These are phyloP conservation scores for Euplagia quadripunctaria DNA, from an alignment of 2,888 invertebrate species.

Conservation along the genomic window DNA sequence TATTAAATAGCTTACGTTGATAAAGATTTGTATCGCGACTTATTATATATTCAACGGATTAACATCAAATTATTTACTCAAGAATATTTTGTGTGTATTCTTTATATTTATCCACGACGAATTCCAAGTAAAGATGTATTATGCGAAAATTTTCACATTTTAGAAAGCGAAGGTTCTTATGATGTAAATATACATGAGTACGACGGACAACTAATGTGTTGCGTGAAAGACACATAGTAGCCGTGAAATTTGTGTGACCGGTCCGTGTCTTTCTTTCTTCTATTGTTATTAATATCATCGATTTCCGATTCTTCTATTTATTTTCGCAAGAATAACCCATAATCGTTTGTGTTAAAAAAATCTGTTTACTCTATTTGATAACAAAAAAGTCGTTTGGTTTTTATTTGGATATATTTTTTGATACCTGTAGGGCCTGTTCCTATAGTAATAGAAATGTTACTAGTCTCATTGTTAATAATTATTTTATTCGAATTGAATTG, in stretches of 20 bases:
- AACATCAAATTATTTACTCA: constrained; percentile 58
- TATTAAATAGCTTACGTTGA: constrained; percentile 55
- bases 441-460: neutral
- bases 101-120: constrained; percentile 55
- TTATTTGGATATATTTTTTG: neutral
- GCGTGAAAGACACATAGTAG: constrained; percentile 57
- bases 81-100: constrained; percentile 51
- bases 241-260: constrained; percentile 68
- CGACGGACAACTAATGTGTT: constrained; percentile 59
- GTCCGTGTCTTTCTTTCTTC: constrained; percentile 47
- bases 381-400: neutral
- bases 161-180: constrained; percentile 83
- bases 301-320: constrained; percentile 15
- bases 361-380: neutral
- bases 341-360: too few relatives aligned
- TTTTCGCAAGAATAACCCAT: constrained; percentile 9
- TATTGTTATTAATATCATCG: constrained; percentile 28
- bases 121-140: constrained; percentile 65
- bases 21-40: constrained; percentile 48
- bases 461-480: neutral
- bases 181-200: constrained; percentile 69
- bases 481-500: neutral
- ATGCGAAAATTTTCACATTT: constrained; percentile 77
- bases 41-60: constrained; percentile 42
- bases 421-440: neutral